These are phyloP conservation scores for Lophura nycthemera DNA, from an alignment of 2,113 vertebrate species.

Conservation along the genomic window DNA sequence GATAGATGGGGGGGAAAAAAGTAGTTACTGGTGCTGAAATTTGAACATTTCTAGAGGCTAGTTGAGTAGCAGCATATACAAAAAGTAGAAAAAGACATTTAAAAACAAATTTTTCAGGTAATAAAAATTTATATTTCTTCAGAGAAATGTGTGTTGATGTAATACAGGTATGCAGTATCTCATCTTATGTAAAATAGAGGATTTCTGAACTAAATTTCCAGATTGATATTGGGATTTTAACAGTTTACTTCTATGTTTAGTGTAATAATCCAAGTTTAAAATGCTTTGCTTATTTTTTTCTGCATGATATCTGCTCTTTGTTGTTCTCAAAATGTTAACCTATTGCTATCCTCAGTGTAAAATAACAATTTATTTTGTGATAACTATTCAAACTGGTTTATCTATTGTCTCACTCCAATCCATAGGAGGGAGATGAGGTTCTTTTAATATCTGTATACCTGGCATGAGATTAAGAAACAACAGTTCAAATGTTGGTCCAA, in stretches of 20 bases:
- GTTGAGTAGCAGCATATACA: not conserved
- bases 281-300: not conserved
- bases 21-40: not conserved
- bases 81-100: not conserved
- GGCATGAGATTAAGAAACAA: too few species aligned
- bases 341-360: not conserved
- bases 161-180: not conserved
- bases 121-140: constrained; percentile 21
- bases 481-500: too few species aligned
- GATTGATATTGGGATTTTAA: not conserved
- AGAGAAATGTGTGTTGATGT: not conserved
- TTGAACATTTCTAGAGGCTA: constrained; percentile 2
- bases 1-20: not conserved
- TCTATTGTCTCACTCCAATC: too few species aligned
- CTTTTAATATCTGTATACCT: too few species aligned
- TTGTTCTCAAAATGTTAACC: not conserved
- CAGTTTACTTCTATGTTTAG: not conserved
- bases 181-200: not conserved
- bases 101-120: constrained; percentile 6
- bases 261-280: not conserved
- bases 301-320: not conserved
- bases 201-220: not conserved
- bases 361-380: not conserved
- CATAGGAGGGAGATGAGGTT: too few species aligned
- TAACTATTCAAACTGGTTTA: too few species aligned